Evolutionary conservation across 1,140 invertebrate genomes (phyloP), one percentile per base, ranked within the genome.

Genomic region (Belonocnema kinseyi): DNA sequence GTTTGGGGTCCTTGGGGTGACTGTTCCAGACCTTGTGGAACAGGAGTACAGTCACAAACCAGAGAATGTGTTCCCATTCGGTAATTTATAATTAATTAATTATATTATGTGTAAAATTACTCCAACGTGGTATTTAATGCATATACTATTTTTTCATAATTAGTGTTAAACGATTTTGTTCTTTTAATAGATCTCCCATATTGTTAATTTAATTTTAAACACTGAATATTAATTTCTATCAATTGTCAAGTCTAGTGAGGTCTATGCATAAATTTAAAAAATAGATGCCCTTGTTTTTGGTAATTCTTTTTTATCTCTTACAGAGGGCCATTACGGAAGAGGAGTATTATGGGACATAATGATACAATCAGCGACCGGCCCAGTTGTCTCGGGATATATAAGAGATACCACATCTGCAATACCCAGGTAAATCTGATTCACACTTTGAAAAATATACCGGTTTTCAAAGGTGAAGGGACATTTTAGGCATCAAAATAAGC

Each of bases 371-470:
- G 61, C 80, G 78, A 75, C 33, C 87, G 85, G 66, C 88, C 89
- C 71, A 83, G 86, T 51, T 96, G 95, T 87, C 92, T 95, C 54
- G 95, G 95, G 13, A 92, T 94, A 70, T 93, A 93, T 77, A 94
- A 94, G 81, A 90, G 94, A 80, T 95, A 95, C 90, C 93, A 93
- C 85, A 92, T 95, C 54, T 96, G 95, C 88, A 96, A 95, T 88
- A 94, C 93, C 77, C 93, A 95, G 92, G 94, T 95, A 90, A 91
- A 86, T 73, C 3, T 40, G 13, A 40, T 66, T 66, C 61, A n/a
- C 61, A 40, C 26, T 40, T 66, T 4, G 61, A 66, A 4, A n/a
- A 66, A 46, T 21, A 58, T 26, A 61, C 14, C 40, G 40, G 40
- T 46, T 46, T 2, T 46, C 77, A 78, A 75, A 54, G 58, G 71